Evolutionary conservation across 2,888 invertebrate genomes (phyloP).

Genomic region (Andrena flavipes): DNA sequence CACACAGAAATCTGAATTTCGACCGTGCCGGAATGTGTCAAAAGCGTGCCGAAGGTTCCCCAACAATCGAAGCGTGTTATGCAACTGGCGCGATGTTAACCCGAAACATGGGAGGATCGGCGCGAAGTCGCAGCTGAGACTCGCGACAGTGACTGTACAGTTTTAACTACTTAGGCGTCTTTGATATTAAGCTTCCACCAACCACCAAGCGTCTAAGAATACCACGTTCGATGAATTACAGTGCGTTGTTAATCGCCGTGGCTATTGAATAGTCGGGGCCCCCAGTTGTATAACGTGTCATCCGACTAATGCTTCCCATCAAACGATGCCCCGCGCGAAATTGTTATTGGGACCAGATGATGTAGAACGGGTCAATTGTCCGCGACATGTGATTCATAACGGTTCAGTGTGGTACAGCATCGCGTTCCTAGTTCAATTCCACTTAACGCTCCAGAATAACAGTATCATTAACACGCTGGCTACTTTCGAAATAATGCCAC

Average conservation of each 20-base stretch:
- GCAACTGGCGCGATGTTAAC: constrained; percentile 29
- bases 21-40: too few species aligned
- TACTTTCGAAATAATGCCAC: neutral
- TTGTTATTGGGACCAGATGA: constrained; percentile 32
- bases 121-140: neutral
- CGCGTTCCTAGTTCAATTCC: constrained; percentile 1
- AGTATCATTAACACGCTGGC: neutral
- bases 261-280: neutral
- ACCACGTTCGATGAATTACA: neutral
- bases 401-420: neutral
- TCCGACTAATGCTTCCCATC: constrained; percentile 23
- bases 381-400: constrained; percentile 39
- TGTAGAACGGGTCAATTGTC: constrained; percentile 47
- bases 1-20: too few species aligned
- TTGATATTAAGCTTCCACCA: constrained; percentile 2
- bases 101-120: neutral
- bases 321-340: constrained; percentile 27
- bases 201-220: constrained; percentile 3
- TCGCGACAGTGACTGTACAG: neutral
- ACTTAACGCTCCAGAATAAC: constrained; percentile 23
- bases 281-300: constrained; percentile 17
- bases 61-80: constrained; percentile 36
- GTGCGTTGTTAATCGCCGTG: constrained; percentile 6
- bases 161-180: neutral
- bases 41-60: neutral